Conservation (phyloP, 2,797 vertebrate species). For the Pseudochromis fuscus region DNA sequence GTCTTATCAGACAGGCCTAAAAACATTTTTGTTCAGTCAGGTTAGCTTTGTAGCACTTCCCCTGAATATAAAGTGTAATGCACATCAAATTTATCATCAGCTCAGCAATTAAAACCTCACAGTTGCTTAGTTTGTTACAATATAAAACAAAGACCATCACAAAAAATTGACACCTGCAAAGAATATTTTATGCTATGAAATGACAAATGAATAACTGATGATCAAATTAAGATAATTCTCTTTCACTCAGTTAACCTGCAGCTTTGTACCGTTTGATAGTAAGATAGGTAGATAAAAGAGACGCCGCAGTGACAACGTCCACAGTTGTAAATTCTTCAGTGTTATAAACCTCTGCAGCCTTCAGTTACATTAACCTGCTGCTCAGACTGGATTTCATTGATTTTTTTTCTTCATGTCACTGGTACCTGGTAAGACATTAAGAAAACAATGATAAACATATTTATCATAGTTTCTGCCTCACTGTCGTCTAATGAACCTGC, state of each 20-base stretch:
- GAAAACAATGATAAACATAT: neutral
- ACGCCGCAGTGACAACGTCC: neutral
- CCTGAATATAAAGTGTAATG: no score
- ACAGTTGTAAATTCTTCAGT: neutral
- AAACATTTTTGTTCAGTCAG: no score
- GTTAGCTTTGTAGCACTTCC: no score
- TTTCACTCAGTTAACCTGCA: neutral
- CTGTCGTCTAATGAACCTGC: neutral
- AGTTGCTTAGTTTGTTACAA: neutral
- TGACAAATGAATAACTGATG: no score
- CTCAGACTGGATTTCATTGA: neutral
- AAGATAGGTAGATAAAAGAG: neutral
- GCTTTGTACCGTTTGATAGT: neutral
- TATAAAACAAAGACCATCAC: no score
- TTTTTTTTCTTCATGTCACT: neutral
- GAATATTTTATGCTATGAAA: neutral
- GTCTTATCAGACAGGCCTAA: no score
- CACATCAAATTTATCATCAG: no score
- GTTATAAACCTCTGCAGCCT: neutral
- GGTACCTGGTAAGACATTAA: neutral
- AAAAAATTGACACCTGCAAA: no score
- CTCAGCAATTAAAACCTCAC: no score
- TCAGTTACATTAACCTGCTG: neutral
- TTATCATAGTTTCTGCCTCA: neutral
- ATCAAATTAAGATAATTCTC: no score